Base-by-base conservation (phyloP, 2,888 invertebrate genomes). In the Ormyrus rosae region DNA sequence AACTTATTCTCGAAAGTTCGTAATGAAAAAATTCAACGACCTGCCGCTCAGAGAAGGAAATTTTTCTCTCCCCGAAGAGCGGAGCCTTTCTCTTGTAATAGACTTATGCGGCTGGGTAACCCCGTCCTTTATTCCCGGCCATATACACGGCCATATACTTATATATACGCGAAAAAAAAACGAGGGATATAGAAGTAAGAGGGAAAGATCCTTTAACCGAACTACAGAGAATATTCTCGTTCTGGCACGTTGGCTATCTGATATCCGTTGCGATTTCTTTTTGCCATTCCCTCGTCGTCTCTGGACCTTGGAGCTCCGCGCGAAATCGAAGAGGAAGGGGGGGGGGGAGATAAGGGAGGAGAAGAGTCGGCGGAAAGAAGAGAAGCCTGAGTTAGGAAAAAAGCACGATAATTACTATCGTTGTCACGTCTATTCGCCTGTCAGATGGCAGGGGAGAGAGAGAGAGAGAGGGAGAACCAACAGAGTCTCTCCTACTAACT, bases 371-470 rank as follows among this genome's bases (percentile, higher is more conserved):
- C 9, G 55, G 56, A 46, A 63, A 19, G 34, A 34, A 34, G 34
- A 75, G 13, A 72, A 48, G 55, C 19, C 45, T 11, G 45, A 34
- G 51, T 45, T 19, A 50, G 46, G 67, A 64, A 61, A 61, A 68
- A 75, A 71, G 46, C 58, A 74, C 65, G 78, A 81, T 81, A 81
- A 81, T 81, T 78, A 78, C 75, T 75, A 78, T 78, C 75, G 71
- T 81, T 78, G 81, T 81, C 81, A 78, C 81, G 78, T 81, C 81
- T 71, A 75, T 75, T 78, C 71, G 75, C 19, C 73, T 77, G 77
- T 77, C 77, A 77, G 73, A 19, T 51, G 58, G 9, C 55, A 19
- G 8, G 68, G 51, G 34, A 50, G 46, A 68, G 55, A 60, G 71
- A 55, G 65, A 65, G 60, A 78, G 77, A 56, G 7, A n/a, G 60